phyloP scores from a whole-genome alignment of 2,888 invertebrate species.

The Drosophila nr. perissopoda region DNA sequence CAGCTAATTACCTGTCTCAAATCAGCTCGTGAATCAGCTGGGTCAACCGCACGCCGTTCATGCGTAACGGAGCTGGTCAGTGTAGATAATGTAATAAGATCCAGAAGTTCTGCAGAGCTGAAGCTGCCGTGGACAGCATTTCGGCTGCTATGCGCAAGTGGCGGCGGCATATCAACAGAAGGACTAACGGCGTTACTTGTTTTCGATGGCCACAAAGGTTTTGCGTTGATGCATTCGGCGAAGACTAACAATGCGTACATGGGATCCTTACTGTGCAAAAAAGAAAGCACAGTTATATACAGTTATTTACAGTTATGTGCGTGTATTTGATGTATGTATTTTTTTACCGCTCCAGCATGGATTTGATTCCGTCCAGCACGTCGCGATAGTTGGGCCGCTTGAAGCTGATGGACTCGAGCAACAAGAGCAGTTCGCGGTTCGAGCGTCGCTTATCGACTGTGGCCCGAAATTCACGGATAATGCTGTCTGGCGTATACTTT shows the following conservation, averaged over 20 bases:
- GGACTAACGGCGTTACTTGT: neutral
- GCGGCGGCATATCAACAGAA: slow-evolving; percentile 55
- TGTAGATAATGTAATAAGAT: neutral
- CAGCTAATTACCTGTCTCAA: neutral
- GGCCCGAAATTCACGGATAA: slow-evolving; percentile 80
- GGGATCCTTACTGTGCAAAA: slow-evolving; percentile 79
- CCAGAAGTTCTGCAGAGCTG: neutral
- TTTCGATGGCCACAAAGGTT: neutral
- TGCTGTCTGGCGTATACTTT: slow-evolving; percentile 76
- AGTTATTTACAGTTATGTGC: neutral
- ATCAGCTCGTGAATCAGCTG: neutral
- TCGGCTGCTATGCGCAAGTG: slow-evolving; percentile 1
- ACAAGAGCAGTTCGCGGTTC: slow-evolving; percentile 72
- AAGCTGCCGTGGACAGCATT: neutral
- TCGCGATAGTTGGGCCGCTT: slow-evolving; percentile 74
- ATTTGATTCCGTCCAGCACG: slow-evolving; percentile 73
- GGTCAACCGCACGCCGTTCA: neutral
- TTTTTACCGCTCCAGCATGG: slow-evolving; percentile 75
- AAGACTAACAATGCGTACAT: slow-evolving; percentile 82
- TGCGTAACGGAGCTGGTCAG: no score
- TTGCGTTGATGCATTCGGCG: slow-evolving; percentile 72
- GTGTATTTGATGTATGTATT: neutral
- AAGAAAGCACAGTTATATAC: neutral
- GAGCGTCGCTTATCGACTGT: slow-evolving; percentile 75
- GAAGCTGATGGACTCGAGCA: slow-evolving; percentile 80